Percentiles rank a stretch among this genome's conserved stretches.
Evolutionary conservation across 2,797 vertebrate genomes (phyloP).

Genomic region (Pangasius krempfi): DNA sequence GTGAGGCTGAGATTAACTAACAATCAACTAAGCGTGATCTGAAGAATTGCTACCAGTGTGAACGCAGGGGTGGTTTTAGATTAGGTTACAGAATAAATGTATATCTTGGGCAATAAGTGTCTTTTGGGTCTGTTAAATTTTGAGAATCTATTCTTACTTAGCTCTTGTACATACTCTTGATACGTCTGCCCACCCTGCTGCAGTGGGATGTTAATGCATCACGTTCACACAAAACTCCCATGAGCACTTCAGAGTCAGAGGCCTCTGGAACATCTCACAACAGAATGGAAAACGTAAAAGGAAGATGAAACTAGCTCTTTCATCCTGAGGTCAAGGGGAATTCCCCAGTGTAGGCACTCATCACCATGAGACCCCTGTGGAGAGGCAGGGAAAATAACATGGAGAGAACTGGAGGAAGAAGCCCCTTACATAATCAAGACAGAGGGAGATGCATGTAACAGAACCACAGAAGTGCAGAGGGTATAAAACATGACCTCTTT

Average conservation of each 20-base stretch:
- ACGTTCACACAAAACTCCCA: conserved; percentile 29
- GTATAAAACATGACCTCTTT: conserved; percentile 36
- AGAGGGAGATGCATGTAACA: conserved; percentile 53
- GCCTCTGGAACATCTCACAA: conserved; percentile 28
- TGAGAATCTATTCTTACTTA: neutral
- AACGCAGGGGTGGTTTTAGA: too few species aligned
- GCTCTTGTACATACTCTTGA: neutral
- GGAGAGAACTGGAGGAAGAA: conserved; percentile 2
- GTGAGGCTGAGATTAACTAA: neutral
- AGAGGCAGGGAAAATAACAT: conserved; percentile 20
- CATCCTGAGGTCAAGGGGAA: conserved; percentile 44
- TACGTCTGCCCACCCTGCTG: neutral
- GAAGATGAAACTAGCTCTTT: conserved; percentile 33
- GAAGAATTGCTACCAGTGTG: neutral
- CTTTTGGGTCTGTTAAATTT: neutral
- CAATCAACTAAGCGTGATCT: neutral
- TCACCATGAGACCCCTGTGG: conserved; percentile 45
- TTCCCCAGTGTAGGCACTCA: conserved; percentile 49
- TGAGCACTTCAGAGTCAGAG: conserved; percentile 4
- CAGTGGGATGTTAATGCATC: conserved; percentile 17
- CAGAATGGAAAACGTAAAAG: conserved; percentile 35
- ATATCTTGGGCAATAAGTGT: neutral
- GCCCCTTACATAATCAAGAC: conserved; percentile 19
- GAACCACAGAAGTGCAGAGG: conserved; percentile 33
- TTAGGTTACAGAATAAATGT: neutral